Evolutionary conservation across 2,888 invertebrate species (phyloP).

Genomic region (Tetheella fluctuosa): DNA sequence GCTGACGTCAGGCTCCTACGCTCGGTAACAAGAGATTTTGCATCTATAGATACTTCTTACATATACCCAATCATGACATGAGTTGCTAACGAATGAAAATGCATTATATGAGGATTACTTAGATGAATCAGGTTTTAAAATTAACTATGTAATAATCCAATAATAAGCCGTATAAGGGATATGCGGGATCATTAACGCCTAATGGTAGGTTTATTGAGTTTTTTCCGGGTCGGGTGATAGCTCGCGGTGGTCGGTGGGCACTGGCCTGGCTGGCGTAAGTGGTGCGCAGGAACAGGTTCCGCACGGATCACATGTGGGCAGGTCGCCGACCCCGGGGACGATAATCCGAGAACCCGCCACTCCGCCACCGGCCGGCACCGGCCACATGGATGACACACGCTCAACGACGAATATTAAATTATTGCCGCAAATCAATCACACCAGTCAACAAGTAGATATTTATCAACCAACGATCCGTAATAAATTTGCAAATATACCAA

Average conservation of each 20-base stretch:
- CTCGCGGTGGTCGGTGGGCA: slow-evolving; percentile 50
- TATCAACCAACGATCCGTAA: background rate
- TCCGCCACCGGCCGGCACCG: slow-evolving; percentile 41
- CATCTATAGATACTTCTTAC: slow-evolving; percentile 43
- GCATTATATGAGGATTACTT: slow-evolving; percentile 13
- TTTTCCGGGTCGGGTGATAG: slow-evolving; percentile 47
- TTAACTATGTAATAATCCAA: background rate
- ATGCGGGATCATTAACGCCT: slow-evolving; percentile 14
- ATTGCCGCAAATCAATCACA: slow-evolving; percentile 20
- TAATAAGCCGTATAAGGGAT: background rate
- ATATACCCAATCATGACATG: slow-evolving; percentile 28
- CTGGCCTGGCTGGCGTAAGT: slow-evolving; percentile 59
- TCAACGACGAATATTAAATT: slow-evolving; percentile 38
- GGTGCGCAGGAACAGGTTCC: slow-evolving; percentile 76
- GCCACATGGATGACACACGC: slow-evolving; percentile 24
- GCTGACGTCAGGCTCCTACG: slow-evolving; percentile 73
- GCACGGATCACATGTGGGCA: slow-evolving; percentile 73
- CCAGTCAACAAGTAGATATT: slow-evolving; percentile 13
- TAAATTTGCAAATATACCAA: background rate
- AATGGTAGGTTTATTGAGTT: slow-evolving; percentile 33
- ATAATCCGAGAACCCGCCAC: slow-evolving; percentile 63
- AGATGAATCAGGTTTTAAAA: background rate
- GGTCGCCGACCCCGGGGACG: slow-evolving; percentile 72
- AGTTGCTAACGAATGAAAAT: slow-evolving; percentile 40
- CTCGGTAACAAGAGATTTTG: slow-evolving; percentile 70